Conservation (phyloP, 2,888 invertebrate genomes). For the Eupithecia abbreviata region DNA sequence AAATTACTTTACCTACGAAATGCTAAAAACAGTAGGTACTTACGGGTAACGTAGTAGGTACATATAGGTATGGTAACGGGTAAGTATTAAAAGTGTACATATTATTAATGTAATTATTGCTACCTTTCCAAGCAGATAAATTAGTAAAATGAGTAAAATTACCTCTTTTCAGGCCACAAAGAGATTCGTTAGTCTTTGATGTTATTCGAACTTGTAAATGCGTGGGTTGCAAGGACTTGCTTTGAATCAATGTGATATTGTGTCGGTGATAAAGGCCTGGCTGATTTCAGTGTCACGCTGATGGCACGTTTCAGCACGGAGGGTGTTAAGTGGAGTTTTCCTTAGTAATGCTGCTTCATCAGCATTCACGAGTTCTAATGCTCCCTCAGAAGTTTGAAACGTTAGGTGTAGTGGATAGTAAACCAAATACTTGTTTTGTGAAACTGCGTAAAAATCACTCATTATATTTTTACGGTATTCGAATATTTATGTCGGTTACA, state of each 20-base stretch:
- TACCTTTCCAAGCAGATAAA: constrained; percentile 9
- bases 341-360: neutral
- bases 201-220: constrained; percentile 13
- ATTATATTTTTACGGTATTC: neutral
- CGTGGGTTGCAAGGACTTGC: neutral
- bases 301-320: neutral
- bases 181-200: constrained; percentile 48
- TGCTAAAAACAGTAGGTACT: neutral
- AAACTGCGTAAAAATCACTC: neutral
- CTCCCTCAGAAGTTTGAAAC: neutral
- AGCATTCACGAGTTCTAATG: neutral
- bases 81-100: neutral
- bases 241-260: constrained; percentile 10
- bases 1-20: neutral
- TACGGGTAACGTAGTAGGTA: too few species aligned
- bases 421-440: neutral
- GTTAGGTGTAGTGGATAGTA: neutral
- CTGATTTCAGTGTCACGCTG: neutral
- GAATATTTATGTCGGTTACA: neutral
- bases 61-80: too few species aligned
- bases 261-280: neutral
- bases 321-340: neutral
- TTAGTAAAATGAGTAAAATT: constrained; percentile 6
- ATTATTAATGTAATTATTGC: neutral
- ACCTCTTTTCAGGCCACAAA: constrained; percentile 27